Conservation (phyloP, 2,888 invertebrate genomes). For the Caenorhabditis sp. region DNA sequence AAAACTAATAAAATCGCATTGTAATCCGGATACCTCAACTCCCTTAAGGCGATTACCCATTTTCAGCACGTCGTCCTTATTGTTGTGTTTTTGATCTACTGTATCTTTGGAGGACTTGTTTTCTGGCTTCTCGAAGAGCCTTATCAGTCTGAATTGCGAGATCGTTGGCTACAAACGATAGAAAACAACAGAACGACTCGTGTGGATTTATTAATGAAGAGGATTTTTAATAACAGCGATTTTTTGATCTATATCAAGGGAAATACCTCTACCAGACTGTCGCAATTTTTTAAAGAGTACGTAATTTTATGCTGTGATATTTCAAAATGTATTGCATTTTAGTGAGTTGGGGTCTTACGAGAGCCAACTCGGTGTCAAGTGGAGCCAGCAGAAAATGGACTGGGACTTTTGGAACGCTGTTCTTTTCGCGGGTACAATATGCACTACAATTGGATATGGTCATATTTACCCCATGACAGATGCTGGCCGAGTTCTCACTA, state of each 20-base stretch:
- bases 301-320: neutral
- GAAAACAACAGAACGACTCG: conserved; percentile 57
- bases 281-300: conserved; percentile 52
- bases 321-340: neutral
- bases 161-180: conserved; percentile 63
- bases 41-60: too few species aligned
- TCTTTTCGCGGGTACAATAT: conserved; percentile 66
- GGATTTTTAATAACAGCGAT: conserved; percentile 69
- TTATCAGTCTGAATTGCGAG: conserved; percentile 60
- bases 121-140: conserved; percentile 68
- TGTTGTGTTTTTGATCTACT: conserved; percentile 66
- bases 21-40: too few species aligned
- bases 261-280: conserved; percentile 55
- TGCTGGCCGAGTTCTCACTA: conserved; percentile 65
- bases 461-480: conserved; percentile 73
- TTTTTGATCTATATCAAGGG: conserved; percentile 69
- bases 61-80: conserved; percentile 70
- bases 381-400: conserved; percentile 72
- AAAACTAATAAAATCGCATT: too few species aligned
- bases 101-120: conserved; percentile 64
- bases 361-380: conserved; percentile 63
- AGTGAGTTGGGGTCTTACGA: conserved; percentile 62
- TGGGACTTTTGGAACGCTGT: conserved; percentile 72
- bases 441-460: conserved; percentile 67
- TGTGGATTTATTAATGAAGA: conserved; percentile 64